phyloP scores from a whole-genome alignment of 2,113 vertebrate genomes.

The Semnornis frantzii region DNA sequence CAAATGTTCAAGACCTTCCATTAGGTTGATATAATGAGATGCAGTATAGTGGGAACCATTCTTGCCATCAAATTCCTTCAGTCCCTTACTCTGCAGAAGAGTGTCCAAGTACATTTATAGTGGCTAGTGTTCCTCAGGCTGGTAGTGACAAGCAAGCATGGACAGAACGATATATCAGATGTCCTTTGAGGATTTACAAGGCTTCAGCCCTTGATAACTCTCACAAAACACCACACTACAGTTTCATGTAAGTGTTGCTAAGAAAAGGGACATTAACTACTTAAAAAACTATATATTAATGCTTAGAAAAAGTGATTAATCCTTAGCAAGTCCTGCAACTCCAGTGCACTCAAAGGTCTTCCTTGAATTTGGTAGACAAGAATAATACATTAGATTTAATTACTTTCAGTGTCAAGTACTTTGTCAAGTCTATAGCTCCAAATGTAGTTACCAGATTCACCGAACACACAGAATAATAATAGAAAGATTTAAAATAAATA shows the following conservation, averaged over 20 bases:
- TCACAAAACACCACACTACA: not conserved
- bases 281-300: not conserved
- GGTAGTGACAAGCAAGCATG: not conserved
- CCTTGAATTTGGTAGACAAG: not conserved
- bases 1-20: not conserved
- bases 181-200: not conserved
- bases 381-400: not conserved
- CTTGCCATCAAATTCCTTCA: not conserved
- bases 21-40: not conserved
- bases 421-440: not conserved
- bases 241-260: not conserved
- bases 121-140: not conserved
- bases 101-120: not conserved
- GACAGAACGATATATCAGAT: conserved; percentile 10
- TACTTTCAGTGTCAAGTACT: not conserved
- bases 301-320: not conserved
- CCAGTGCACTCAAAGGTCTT: not conserved
- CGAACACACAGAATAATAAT: not conserved
- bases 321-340: not conserved
- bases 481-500: not conserved
- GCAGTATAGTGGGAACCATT: not conserved
- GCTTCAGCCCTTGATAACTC: not conserved
- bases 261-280: not conserved
- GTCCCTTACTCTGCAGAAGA: not conserved
- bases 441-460: not conserved